Evolutionary conservation across 2,888 invertebrate genomes (phyloP), one percentile per base, ranked within the genome.

Genomic region (Polymixis lichenea): DNA sequence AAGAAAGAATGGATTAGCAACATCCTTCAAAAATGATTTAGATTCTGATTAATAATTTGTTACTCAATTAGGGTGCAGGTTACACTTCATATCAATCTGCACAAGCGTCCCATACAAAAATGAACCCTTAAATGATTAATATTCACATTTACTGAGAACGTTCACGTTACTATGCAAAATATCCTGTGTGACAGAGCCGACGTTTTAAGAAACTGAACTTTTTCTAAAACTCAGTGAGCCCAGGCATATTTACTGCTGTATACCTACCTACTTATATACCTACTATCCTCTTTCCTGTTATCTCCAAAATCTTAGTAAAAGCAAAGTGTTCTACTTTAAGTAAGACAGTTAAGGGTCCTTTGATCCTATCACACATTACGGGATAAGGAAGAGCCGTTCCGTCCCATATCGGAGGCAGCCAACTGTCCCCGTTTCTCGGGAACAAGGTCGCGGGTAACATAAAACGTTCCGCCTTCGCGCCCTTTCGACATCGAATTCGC

Each of bases 281-380:
- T 46, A 22, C 22, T 72, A 28, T n/a, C 22, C 51, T 49, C 11
- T 15, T 15, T 72, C 19, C n/a, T 43, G 28, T 64, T 80, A 80
- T 72, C 51, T 64, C 28, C 56, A 53, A 56, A 64, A 72, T 77
- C 62, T 72, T 32, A 32, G 49, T 28, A 56, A 72, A 77, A 72
- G 56, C 51, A 79, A 77, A 80, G 32, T 77, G 56, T 64, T 73
- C 51, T 53, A 65, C 78, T 73, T 53, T 25, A 55, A 79, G 55
- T 49, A 61, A 55, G 72, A 61, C 49, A 77, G 72, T 61, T 80
- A 51, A 25, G 46, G 58, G 58, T 58, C 58, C 66, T 78, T 79
- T 82, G 82, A 76, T 79, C 82, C 68, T 79, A 68, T 82, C 82
- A 67, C 76, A 75, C n/a, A 53, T 78, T 75, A 75, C 32, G 56